A percentile compares a stretch with the other conserved stretches of the same genome.
These are phyloP conservation scores for Lota lota DNA, from an alignment of 2,113 vertebrate genomes.

Conservation along the genomic window DNA sequence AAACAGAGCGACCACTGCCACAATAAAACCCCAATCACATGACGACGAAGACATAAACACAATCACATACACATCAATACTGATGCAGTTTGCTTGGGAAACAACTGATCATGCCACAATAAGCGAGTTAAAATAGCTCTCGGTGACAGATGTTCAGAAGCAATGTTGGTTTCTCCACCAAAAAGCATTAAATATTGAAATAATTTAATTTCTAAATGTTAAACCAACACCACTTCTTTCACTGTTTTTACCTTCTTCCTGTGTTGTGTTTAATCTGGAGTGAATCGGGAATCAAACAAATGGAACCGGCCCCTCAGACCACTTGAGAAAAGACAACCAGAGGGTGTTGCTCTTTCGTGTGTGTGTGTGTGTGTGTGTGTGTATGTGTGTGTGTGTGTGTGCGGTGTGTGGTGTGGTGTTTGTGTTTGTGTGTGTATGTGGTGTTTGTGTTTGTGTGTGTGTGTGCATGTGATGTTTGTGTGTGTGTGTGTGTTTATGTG, in stretches of 20 bases:
- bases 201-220: conserved; percentile 24
- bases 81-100: too few relatives aligned
- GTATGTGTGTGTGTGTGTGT: not conserved
- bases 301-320: conserved; percentile 22
- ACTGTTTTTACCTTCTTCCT: conserved; percentile 34
- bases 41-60: not conserved
- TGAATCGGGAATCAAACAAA: conserved; percentile 2
- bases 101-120: too few relatives aligned
- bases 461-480: too few relatives aligned
- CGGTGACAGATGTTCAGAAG: too few relatives aligned
- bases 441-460: too few relatives aligned
- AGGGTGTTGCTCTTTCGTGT: too few relatives aligned
- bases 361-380: not conserved
- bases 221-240: conserved; percentile 28
- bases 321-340: conserved; percentile 39
- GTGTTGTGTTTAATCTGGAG: conserved; percentile 41
- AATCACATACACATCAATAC: not conserved
- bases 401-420: not conserved
- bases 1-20: too few relatives aligned
- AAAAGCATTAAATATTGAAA: too few relatives aligned
- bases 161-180: too few relatives aligned
- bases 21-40: too few relatives aligned
- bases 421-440: not conserved
- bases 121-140: too few relatives aligned
- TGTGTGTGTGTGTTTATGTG: too few relatives aligned